A percentile compares a stretch with the other conserved stretches of the same genome.
phyloP scores from a whole-genome alignment of 37 sponge, comb jelly and placozoan species.

The Axinella damicornis region DNA sequence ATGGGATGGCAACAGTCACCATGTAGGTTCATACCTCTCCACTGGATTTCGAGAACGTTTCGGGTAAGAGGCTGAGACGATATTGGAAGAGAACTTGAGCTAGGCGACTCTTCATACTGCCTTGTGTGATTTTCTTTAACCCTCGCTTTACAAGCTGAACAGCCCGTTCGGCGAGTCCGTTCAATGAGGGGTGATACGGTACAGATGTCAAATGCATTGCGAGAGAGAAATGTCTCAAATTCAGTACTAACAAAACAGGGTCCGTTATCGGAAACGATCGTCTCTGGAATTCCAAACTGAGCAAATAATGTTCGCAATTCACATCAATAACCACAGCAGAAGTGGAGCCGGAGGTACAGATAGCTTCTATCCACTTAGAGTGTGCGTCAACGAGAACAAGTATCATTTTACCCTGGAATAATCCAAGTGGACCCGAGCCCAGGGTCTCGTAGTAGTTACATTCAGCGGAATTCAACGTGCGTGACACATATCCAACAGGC shows the following conservation, averaged over 20 bases:
- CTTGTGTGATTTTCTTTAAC: slow-evolving; percentile 10
- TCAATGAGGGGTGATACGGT: slow-evolving; percentile 41
- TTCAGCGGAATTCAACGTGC: slow-evolving; percentile 49
- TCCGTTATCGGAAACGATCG: slow-evolving; percentile 3
- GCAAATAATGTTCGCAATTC: background rate
- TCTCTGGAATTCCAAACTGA: slow-evolving; percentile 5
- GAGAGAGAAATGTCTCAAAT: background rate
- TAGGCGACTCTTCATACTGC: slow-evolving; percentile 12
- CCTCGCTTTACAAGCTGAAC: slow-evolving; percentile 23
- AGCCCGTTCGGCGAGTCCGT: slow-evolving; percentile 31
- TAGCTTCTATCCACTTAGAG: slow-evolving; percentile 17
- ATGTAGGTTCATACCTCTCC: too few species aligned
- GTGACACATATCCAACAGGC: slow-evolving; percentile 52
- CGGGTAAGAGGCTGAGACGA: background rate
- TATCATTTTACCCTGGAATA: background rate
- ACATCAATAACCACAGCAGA: background rate
- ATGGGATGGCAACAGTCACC: too few species aligned
- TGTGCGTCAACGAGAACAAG: background rate
- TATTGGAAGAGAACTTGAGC: slow-evolving; percentile 29
- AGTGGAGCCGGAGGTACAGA: background rate
- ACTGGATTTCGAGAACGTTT: too few species aligned
- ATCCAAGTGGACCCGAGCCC: background rate
- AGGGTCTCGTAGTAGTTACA: slow-evolving; percentile 46
- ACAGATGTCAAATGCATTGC: slow-evolving; percentile 20
- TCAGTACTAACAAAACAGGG: slow-evolving; percentile 25